Evolutionary conservation across 2,113 vertebrate genomes (phyloP).

Genomic region (Accipiter cooperii): DNA sequence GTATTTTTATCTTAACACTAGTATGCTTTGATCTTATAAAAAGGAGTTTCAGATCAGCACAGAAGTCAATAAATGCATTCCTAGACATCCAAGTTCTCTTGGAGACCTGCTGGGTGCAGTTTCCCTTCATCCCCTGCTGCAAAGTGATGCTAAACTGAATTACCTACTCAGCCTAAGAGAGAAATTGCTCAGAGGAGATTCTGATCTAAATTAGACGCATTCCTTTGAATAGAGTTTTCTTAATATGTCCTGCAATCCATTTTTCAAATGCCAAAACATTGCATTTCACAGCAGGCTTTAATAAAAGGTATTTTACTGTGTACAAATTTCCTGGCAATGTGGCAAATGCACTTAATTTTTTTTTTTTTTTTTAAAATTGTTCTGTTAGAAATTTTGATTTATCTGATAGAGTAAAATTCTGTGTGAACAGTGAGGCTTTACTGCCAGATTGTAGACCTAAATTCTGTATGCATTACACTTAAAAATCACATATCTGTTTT

Average conservation of each 20-base stretch:
- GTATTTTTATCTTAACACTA: background rate
- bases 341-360: conserved; percentile 10
- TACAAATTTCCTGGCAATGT: background rate
- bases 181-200: conserved; percentile 13
- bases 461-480: background rate
- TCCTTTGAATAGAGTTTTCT: conserved; percentile 1
- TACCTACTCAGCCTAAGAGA: background rate
- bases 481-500: background rate
- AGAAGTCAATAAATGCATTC: background rate
- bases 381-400: conserved; percentile 22
- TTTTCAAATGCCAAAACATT: conserved; percentile 44
- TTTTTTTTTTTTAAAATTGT: conserved; percentile 3
- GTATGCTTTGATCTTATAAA: background rate
- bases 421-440: conserved; percentile 16
- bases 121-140: background rate
- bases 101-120: background rate
- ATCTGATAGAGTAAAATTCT: conserved; percentile 17
- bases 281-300: conserved; percentile 33
- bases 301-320: conserved; percentile 44
- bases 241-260: conserved; percentile 7
- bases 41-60: background rate
- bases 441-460: background rate
- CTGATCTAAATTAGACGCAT: conserved; percentile 25
- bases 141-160: conserved; percentile 22
- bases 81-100: background rate